These are phyloP conservation scores for Melieria picta DNA, from an alignment of 2,888 invertebrate genomes.

Conservation along the genomic window DNA sequence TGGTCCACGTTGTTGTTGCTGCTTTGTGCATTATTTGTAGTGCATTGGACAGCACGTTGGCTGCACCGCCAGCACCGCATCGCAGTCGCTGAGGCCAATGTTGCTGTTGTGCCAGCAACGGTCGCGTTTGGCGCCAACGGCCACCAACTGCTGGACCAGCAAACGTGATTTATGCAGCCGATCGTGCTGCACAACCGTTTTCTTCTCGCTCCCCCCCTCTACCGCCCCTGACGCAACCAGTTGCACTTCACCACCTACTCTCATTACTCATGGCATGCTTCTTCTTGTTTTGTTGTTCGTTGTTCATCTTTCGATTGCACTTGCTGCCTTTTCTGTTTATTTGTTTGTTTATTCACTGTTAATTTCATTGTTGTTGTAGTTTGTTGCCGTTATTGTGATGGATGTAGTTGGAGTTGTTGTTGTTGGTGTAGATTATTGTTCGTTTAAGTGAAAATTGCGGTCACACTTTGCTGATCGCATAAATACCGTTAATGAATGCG, in stretches of 20 bases:
- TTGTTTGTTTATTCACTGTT: neutral
- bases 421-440: conserved; percentile 17
- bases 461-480: conserved; percentile 54
- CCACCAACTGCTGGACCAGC: conserved; percentile 38
- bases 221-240: too few relatives aligned
- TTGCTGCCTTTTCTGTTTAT: neutral
- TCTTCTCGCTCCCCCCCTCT: conserved; percentile 6
- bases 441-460: conserved; percentile 42
- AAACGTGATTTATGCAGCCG: conserved; percentile 45
- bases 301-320: neutral
- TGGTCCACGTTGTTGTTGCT: neutral
- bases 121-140: neutral
- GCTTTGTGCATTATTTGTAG: conserved; percentile 7
- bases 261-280: neutral
- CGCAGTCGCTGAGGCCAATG: conserved; percentile 20
- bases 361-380: conserved; percentile 9
- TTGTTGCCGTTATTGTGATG: neutral
- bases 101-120: neutral
- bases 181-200: conserved; percentile 49
- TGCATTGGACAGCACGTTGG: neutral
- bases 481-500: conserved; percentile 54
- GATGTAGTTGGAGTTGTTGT: conserved; percentile 18
- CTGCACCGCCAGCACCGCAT: neutral
- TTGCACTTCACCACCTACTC: too few relatives aligned
- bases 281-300: conserved; percentile 4